Evolutionary conservation across 2,113 vertebrate genomes (phyloP), one percentile per base, ranked within the genome.

Genomic region (Lagopus leucura): DNA sequence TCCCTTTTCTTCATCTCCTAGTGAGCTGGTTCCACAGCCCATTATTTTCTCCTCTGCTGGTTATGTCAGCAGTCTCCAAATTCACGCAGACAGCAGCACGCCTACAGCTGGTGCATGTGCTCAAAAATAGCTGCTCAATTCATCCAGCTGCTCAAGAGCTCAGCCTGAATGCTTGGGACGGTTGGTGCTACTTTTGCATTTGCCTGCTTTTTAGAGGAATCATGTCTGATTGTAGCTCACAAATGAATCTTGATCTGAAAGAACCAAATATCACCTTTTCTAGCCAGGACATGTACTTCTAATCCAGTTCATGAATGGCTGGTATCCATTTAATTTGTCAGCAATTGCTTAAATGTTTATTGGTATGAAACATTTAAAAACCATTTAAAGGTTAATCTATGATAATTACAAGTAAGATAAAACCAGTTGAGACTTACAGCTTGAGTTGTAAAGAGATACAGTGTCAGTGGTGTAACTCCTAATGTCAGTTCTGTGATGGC

Each of bases 81-180:
- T 65, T 47, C 80, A 77, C 21, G 4, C 45, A 83, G 85, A 58
- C 57, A 90, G 76, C 60, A 63, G 38, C 69, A 65, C 0, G 0
- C 57, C 70, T 60, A 32, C 55, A 89, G 63, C 79, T 86, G 64
- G 11, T 79, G 50, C 21, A 8, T 48, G 18, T 12, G 42, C 45
- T 80, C 76, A 81, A 60, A 88, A 90, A 88, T 40, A 82, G 76
- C 30, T 90, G 64, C 83, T 81, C 72, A 36, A 16, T 65, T 81
- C 70, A 84, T 28, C 47, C 80, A 55, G 57, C 65, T 48, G 83
- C 63, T 65, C 13, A 20, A 71, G 55, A 36, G 57, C 65, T 90
- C 66, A 74, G 60, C 67, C 69, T 50, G 61, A 75, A 50, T 43
- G 43, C 55, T 84, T 40, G 52, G 48, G 32, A 28, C 36, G 43